These are phyloP conservation scores for Ancistrus triradiatus DNA, from an alignment of 2,113 vertebrate genomes.

Conservation along the genomic window DNA sequence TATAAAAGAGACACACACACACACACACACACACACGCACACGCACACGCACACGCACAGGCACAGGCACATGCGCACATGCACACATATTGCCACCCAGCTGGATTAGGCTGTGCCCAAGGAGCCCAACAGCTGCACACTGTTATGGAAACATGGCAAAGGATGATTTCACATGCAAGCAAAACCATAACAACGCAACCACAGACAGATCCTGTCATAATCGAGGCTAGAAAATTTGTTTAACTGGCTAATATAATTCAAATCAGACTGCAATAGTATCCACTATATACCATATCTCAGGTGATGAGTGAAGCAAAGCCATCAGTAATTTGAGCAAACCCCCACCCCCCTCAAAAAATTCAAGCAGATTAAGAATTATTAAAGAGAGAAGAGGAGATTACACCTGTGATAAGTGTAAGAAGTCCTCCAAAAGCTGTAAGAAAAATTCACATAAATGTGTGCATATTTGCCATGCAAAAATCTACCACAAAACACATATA, in stretches of 20 bases:
- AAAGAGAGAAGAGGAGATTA: too few species aligned
- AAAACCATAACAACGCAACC: slow-evolving; percentile 8
- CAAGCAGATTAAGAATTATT: too few species aligned
- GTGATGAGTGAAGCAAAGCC: not conserved
- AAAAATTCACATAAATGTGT: too few species aligned
- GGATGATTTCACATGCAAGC: not conserved
- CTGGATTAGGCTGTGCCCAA: not conserved
- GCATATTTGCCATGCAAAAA: too few species aligned
- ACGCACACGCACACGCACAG: not conserved
- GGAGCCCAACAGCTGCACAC: not conserved
- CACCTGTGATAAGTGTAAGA: too few species aligned
- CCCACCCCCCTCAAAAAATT: too few species aligned
- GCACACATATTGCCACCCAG: not conserved
- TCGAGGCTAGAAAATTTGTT: not conserved
- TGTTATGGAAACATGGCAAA: not conserved
- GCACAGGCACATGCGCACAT: too few species aligned
- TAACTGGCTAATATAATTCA: not conserved
- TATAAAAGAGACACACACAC: too few species aligned
- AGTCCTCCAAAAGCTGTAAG: too few species aligned
- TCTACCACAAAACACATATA: too few species aligned
- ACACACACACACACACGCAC: too few species aligned
- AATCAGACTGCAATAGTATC: not conserved
- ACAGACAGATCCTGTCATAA: not conserved
- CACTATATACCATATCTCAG: not conserved
- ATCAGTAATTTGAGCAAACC: too few species aligned